Evolutionary conservation across 2,113 vertebrate species (phyloP).

Genomic region (Bothrops jararaca): DNA sequence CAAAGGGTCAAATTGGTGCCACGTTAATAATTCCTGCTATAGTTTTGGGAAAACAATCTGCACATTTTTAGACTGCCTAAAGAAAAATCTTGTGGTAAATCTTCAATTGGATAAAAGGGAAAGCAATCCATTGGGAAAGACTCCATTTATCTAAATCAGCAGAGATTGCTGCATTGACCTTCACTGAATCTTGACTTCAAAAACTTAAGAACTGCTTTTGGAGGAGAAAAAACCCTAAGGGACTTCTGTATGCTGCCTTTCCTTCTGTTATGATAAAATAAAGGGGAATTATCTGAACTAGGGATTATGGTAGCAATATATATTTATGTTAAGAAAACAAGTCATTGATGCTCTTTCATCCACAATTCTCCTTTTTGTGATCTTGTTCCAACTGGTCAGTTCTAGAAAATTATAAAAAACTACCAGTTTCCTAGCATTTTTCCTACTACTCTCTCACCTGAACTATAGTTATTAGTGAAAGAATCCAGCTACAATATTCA

Average conservation of each 20-base stretch:
- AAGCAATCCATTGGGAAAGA: slow-evolving; percentile 56
- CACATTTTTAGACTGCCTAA: slow-evolving; percentile 52
- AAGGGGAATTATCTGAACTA: slow-evolving; percentile 34
- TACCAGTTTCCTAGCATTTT: background rate
- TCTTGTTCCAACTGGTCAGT: background rate
- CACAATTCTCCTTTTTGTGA: background rate
- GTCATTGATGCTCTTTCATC: background rate
- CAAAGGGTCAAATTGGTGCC: slow-evolving; percentile 51
- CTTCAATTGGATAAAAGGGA: slow-evolving; percentile 63
- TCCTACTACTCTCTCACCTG: no score
- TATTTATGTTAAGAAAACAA: background rate
- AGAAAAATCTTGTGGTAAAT: slow-evolving; percentile 54
- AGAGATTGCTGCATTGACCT: slow-evolving; percentile 61
- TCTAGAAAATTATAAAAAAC: background rate
- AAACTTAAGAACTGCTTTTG: slow-evolving; percentile 50
- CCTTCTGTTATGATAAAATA: slow-evolving; percentile 53
- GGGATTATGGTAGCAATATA: background rate
- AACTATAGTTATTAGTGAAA: background rate
- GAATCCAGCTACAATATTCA: background rate
- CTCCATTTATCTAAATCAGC: slow-evolving; percentile 67
- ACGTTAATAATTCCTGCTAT: slow-evolving; percentile 56
- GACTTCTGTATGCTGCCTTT: slow-evolving; percentile 44
- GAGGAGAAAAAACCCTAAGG: slow-evolving; percentile 35
- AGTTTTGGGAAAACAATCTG: slow-evolving; percentile 59
- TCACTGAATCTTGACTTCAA: slow-evolving; percentile 55